phyloP scores from a whole-genome alignment of 2,888 invertebrate species.

The Noctua fimbriata region DNA sequence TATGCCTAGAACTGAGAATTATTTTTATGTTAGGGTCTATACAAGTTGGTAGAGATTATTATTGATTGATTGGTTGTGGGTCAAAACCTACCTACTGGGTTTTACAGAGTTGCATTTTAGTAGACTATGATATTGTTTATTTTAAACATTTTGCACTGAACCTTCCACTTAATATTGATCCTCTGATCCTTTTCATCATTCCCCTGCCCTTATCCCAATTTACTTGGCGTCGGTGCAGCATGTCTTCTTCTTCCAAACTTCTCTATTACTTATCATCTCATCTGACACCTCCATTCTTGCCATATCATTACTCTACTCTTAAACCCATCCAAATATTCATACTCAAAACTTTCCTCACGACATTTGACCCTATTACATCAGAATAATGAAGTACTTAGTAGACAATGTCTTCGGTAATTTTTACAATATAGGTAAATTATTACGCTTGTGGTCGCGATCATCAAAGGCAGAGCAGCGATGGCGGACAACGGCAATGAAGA shows the following conservation, averaged over 20 bases:
- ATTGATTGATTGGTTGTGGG: not conserved
- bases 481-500: not conserved
- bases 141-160: not conserved
- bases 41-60: not conserved
- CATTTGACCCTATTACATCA: too few species aligned
- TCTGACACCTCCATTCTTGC: too few species aligned
- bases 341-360: too few species aligned
- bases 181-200: not conserved
- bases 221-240: too few species aligned
- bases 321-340: too few species aligned
- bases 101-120: not conserved
- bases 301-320: too few species aligned
- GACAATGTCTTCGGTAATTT: not conserved
- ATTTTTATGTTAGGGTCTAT: not conserved
- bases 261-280: too few species aligned
- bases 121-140: not conserved
- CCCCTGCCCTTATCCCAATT: too few species aligned
- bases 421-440: too few species aligned
- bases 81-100: too few species aligned
- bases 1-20: slow-evolving; percentile 82
- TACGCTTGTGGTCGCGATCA: not conserved
- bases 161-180: not conserved
- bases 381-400: not conserved
- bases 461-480: too few species aligned
- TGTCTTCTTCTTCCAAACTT: too few species aligned